Evolutionary conservation across 2,797 vertebrate genomes (phyloP).

Genomic region (Tragopan temminckii): DNA sequence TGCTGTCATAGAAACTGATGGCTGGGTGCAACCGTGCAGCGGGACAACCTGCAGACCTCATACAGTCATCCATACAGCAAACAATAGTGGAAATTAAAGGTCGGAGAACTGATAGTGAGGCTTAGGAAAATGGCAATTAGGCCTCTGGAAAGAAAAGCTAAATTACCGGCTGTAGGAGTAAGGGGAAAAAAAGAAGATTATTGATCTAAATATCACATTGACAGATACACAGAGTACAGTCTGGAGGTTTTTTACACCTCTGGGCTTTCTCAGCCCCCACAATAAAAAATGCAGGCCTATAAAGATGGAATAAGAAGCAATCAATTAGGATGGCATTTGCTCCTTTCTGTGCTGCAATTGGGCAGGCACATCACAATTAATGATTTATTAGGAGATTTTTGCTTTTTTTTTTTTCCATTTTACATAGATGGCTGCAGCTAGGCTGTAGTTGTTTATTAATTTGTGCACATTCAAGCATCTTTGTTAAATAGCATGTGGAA

Average conservation of each 20-base stretch:
- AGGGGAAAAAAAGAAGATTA: not conserved
- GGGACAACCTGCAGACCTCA: not conserved
- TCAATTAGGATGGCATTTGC: conserved; percentile 74
- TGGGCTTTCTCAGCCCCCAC: conserved; percentile 63
- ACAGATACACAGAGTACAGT: conserved; percentile 46
- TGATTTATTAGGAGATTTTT: conserved; percentile 68
- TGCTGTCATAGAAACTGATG: not conserved
- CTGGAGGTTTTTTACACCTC: conserved; percentile 67
- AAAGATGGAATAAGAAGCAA: conserved; percentile 65
- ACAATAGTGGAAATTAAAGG: conserved; percentile 68
- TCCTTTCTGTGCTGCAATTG: conserved; percentile 45
- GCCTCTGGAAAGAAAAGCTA: conserved; percentile 61
- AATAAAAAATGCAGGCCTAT: conserved; percentile 57
- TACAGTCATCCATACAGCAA: not conserved
- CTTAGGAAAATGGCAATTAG: conserved; percentile 74
- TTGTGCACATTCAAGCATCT: not conserved
- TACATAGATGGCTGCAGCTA: conserved; percentile 20
- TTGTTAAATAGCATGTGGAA: not conserved
- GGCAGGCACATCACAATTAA: conserved; percentile 67
- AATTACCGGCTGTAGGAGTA: conserved; percentile 33
- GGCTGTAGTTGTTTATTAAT: not conserved
- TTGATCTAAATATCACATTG: conserved; percentile 72
- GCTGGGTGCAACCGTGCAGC: fast-evolving
- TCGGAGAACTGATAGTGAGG: conserved; percentile 67
- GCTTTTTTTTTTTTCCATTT: not conserved